A percentile compares a stretch with the other conserved stretches of the same genome.
These are phyloP conservation scores for Coccyzus lansbergi DNA, from an alignment of 2,797 vertebrate genomes.

Conservation along the genomic window DNA sequence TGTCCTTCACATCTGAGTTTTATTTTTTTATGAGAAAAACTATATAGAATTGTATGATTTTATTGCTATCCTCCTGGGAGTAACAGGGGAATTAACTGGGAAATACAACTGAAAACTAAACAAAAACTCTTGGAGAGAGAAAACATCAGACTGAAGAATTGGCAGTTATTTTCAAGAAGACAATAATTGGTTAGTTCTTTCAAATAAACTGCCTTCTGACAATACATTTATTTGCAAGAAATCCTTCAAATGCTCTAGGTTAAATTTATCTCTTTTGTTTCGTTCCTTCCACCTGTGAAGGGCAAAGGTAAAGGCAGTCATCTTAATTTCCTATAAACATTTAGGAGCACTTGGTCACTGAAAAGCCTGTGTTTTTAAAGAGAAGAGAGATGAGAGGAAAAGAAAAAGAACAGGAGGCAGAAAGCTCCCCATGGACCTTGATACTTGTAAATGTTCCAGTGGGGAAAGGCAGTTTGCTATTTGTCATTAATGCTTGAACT, in stretches of 20 bases:
- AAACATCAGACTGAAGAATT: not conserved
- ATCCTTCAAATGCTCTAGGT: not conserved
- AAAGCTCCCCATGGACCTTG: not conserved
- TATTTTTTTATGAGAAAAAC: not conserved
- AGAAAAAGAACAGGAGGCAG: not conserved
- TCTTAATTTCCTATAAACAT: not conserved
- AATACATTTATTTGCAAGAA: not conserved
- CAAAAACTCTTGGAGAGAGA: not conserved
- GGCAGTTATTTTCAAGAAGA: not conserved
- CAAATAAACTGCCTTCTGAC: not conserved
- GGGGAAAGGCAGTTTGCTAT: not conserved
- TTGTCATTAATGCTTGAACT: not conserved
- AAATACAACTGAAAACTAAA: not conserved
- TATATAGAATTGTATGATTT: not conserved
- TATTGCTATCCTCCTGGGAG: not conserved
- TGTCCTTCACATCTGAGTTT: not conserved
- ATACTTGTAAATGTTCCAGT: not conserved
- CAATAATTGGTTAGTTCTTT: not conserved
- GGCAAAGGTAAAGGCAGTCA: not conserved
- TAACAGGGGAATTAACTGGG: not conserved
- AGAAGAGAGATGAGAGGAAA: not conserved
- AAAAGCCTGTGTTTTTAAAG: not conserved
- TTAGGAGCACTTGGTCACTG: not conserved
- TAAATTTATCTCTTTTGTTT: not conserved
- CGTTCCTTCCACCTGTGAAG: not conserved